Evolutionary conservation across 2,888 invertebrate species (phyloP), one percentile per base, ranked within the genome.

Genomic region (Laothoe populi): DNA sequence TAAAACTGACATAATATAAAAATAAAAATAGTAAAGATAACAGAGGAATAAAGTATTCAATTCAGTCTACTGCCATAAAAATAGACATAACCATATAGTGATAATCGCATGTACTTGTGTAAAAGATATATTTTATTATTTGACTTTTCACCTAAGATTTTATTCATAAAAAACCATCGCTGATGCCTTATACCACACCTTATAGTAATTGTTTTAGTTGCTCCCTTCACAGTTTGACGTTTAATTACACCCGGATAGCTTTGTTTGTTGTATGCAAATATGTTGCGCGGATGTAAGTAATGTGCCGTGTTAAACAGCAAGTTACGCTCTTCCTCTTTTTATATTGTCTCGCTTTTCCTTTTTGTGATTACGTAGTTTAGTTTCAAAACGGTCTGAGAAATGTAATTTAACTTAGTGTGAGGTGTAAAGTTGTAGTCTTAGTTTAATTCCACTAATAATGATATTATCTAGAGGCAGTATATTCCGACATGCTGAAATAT

Each of bases 141-240:
- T 31, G 5, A 26, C 26, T 26, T 4, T 1, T 5, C 2, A 11
- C 23, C 0, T 24, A 24, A 4, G 16, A 4, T 38, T 38, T 19
- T 45, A 13, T 8, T 8, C 24, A 13, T 16, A 42, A 58, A 48
- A 48, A n/a, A n/a, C 0, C 7, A 67, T 49, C 64, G 63, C 64
- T 64, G 23, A 38, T 66, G 61, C 59, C 68, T 71, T 69, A 68
- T 23, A 61, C 72, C 60, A 58, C 38, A 49, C 42, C 64, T 60
- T 62, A 62, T 66, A 66, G 71, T 82, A 82, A 82, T 82, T 82
- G 82, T 82, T 82, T 82, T 79, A 82, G 82, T 78, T 82, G 75
- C 74, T 69, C 73, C 72, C 74, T 75, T 78, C 76, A 70, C 75
- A 77, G 81, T 81, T 81, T 81, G 82, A 78, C 79, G 77, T 81